Percentiles rank a stretch among this genome's conserved stretches.
Evolutionary conservation across 2,113 vertebrate genomes (phyloP).

Genomic region (Ophiodon elongatus): DNA sequence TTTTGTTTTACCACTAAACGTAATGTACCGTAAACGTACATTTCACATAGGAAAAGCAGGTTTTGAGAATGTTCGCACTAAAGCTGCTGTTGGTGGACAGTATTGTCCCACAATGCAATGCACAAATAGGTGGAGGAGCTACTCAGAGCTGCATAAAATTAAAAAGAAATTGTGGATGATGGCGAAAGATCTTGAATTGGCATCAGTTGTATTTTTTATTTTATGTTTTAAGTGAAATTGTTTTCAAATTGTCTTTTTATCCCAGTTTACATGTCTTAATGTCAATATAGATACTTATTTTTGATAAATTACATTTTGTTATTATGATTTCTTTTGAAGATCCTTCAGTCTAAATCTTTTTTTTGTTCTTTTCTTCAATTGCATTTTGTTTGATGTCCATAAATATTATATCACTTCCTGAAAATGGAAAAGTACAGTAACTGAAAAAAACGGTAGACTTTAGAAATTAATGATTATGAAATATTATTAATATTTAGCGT

Average conservation of each 20-base stretch:
- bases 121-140: not conserved
- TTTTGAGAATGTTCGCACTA: not conserved
- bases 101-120: not conserved
- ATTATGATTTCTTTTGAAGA: not conserved
- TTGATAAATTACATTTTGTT: not conserved
- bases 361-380: not conserved
- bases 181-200: not conserved
- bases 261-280: not conserved
- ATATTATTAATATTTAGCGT: not conserved
- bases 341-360: not conserved
- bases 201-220: too few species aligned
- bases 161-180: not conserved
- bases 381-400: not conserved
- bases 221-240: not conserved
- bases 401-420: not conserved
- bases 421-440: conserved; percentile 5
- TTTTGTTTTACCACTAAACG: not conserved
- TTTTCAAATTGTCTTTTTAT: not conserved
- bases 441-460: not conserved
- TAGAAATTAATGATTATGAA: not conserved
- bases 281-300: not conserved
- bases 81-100: not conserved
- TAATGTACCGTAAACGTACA: too few species aligned
- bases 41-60: not conserved
- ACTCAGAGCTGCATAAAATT: not conserved